Base-by-base conservation (phyloP, 2,797 vertebrate genomes). In the Rhinogobio ventralis region DNA sequence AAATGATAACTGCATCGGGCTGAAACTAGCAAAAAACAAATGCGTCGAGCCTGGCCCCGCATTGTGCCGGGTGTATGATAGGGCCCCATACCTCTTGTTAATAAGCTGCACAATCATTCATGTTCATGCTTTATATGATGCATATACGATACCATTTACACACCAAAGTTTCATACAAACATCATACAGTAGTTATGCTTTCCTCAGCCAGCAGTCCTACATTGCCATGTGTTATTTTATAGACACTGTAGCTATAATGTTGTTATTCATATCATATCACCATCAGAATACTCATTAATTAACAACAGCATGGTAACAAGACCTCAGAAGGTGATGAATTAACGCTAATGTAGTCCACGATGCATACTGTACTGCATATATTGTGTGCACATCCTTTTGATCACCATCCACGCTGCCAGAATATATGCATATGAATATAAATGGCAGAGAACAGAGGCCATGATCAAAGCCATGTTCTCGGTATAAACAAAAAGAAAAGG, bases 281-380 rank as follows among this genome's bases (percentile, higher is more conserved):
- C 84, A 67, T 72, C 84, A 85, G 57, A 62, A 86, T 69, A 74
- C 55, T 88, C 86, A 74, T 89, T 89, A 86, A 88, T 89, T 89
- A 89, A 49, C 45, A 79, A 49, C 78, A 80, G 62, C 51, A 49
- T 33, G 82, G 74, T 80, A 88, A 86, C 82, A 79, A 53, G 67
- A 69, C 57, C 75, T 80, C 85, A 75, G 80, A 86, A 86, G 85
- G 81, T 88, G 86, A 86, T 73, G 80, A 88, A 89, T 86, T 86
- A 86, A 84, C 84, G 57, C 80, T 89, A 82, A 87, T 84, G 72
- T 49, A 71, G 82, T 76, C 77, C 10, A 23, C 62, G 79, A 84
- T 73, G 57, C 82, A 73, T 86, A 85, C 72, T 68, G 83, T 80
- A 87, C 66, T 42, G 87, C 85, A 84, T 87, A 85, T 71, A 81